Evolutionary conservation across 1,140 invertebrate genomes (phyloP).

Genomic region (Latrodectus geometricus): DNA sequence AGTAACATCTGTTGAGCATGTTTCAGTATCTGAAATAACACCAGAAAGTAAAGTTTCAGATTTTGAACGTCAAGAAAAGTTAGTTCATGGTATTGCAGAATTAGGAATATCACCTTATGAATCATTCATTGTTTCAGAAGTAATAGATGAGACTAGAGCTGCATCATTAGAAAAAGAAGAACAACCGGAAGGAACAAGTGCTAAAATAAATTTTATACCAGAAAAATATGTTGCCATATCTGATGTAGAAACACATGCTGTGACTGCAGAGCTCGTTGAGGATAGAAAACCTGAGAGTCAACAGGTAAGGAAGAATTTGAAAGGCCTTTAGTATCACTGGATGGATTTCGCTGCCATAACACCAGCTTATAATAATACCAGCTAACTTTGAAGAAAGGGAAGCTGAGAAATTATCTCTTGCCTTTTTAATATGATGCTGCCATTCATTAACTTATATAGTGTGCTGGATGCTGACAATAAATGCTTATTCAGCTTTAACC

Average conservation of each 20-base stretch:
- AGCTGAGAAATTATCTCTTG: neutral
- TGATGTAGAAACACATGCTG: slow-evolving; percentile 58
- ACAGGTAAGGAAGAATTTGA: slow-evolving; percentile 52
- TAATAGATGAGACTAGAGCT: slow-evolving; percentile 63
- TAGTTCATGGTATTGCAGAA: slow-evolving; percentile 1
- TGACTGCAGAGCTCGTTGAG: slow-evolving; percentile 53
- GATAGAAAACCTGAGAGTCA: slow-evolving; percentile 48
- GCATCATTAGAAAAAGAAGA: slow-evolving; percentile 64
- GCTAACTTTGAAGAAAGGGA: slow-evolving; percentile 36
- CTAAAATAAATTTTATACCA: slow-evolving; percentile 64
- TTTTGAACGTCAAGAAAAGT: slow-evolving; percentile 10
- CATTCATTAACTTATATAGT: slow-evolving; percentile 23
- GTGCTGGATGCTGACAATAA: neutral
- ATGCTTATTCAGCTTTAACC: slow-evolving; percentile 30
- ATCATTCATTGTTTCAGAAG: slow-evolving; percentile 59
- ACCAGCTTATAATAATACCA: slow-evolving; percentile 25
- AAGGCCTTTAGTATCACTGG: slow-evolving; percentile 6
- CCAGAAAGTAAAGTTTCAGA: slow-evolving; percentile 29
- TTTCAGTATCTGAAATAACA: slow-evolving; percentile 67
- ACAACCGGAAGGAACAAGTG: slow-evolving; percentile 61
- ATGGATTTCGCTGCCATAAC: slow-evolving; percentile 10
- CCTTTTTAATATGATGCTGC: slow-evolving; percentile 10
- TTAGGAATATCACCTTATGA: slow-evolving; percentile 46
- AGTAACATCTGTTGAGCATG: slow-evolving; percentile 69
- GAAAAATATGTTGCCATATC: slow-evolving; percentile 63